Base-by-base conservation (phyloP, 2,113 vertebrate genomes). In the Equus quagga region DNA sequence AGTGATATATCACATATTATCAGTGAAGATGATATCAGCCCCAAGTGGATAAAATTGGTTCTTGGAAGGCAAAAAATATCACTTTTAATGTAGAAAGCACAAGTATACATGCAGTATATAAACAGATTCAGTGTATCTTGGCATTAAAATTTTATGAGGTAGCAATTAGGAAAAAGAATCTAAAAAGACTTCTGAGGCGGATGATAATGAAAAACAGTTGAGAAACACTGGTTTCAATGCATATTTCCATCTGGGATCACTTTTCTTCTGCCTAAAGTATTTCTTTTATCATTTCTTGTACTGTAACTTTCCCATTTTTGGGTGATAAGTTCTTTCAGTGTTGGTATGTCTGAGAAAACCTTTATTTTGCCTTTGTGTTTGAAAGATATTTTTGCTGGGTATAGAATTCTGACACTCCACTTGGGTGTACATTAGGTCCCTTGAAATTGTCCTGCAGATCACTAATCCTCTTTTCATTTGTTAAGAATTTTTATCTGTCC, bases 341-440 rank as follows among this genome's bases (percentile, higher is more conserved):
- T 51, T 56, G 72, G 14, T 62, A 18, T 28, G 9, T 84, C 8
- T 90, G 65, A 87, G 69, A 82, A 96, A 86, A 58, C 18, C 1
- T 72, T 91, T 33, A 23, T 64, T 81, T 95, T 75, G 19, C 46
- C 72, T 72, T 93, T 21, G 70, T 44, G 31, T 67, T 91, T 87
- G 46, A 91, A 93, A 73, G 18, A 87, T 41, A 51, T 46, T 86
- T 84, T 90, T 87, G 46, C 33, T 86, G 44, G 62, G 82, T 88
- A 91, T 91, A 62, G 13, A 87, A 88, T 88, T 91, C n/a, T 33
- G 1, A 19, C 56, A 56, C 70, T 76, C 23, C 2, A 12, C 33
- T 95, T 69, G 85, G 23, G 0, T 41, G 36, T 28, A 23, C 41
- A 26, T 36, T 69, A 51, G 3, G 33, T 56, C 44, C 58, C n/a